Evolutionary conservation across 2,888 invertebrate species (phyloP).

Genomic region (Digitonthophagus gazella): DNA sequence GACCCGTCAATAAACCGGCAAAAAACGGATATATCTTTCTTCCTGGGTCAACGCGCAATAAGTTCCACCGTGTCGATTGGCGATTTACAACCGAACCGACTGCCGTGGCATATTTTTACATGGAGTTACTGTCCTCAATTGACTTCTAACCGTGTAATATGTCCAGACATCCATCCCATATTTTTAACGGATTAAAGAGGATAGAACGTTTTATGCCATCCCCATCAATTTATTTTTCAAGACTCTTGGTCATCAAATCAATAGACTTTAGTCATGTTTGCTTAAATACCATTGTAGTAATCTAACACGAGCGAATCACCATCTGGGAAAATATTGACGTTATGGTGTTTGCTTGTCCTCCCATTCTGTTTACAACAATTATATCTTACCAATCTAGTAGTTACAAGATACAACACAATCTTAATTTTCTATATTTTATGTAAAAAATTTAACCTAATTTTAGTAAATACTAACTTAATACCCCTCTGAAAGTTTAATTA

Average conservation of each 20-base stretch:
- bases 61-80: not conserved
- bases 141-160: not conserved
- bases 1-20: not conserved
- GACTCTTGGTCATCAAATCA: not conserved
- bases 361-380: not conserved
- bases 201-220: too few species aligned
- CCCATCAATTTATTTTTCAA: too few species aligned
- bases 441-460: too few species aligned
- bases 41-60: not conserved
- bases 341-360: not conserved
- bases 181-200: too few species aligned
- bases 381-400: not conserved
- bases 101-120: not conserved
- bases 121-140: not conserved
- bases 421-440: too few species aligned
- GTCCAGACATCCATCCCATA: too few species aligned
- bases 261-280: not conserved
- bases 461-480: too few species aligned
- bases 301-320: not conserved
- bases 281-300: not conserved
- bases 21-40: not conserved
- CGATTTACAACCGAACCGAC: not conserved
- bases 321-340: not conserved
- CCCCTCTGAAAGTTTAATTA: not conserved
- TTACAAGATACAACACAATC: not conserved